Conservation (phyloP, 2,888 invertebrate genomes). For the Drosophila recens region DNA sequence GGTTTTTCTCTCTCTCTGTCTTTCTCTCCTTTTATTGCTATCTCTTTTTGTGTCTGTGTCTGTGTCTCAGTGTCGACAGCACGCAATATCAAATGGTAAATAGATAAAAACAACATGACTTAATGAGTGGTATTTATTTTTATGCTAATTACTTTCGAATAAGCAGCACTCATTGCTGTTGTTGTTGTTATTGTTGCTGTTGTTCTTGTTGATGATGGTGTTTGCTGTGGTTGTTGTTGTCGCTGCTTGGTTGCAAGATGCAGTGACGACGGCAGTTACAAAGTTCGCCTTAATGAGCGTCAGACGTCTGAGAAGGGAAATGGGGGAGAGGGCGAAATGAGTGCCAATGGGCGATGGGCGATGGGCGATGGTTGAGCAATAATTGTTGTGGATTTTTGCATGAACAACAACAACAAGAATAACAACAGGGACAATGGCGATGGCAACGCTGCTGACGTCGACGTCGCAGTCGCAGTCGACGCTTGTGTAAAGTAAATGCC, state of each 20-base stretch:
- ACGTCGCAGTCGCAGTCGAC: conserved; percentile 18
- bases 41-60: neutral
- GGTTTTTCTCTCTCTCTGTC: neutral
- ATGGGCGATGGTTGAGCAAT: conserved; percentile 46
- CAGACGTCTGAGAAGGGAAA: conserved; percentile 24
- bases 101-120: conserved; percentile 80
- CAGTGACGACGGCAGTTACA: conserved; percentile 37
- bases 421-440: conserved; percentile 13
- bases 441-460: neutral
- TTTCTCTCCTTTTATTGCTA: neutral
- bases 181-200: neutral
- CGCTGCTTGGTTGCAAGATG: conserved; percentile 40
- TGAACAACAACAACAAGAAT: conserved; percentile 15
- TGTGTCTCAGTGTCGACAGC: conserved; percentile 26
- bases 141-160: conserved; percentile 80
- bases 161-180: conserved; percentile 44
- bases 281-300: conserved; percentile 64
- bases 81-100: conserved; percentile 69
- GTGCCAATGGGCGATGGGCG: conserved; percentile 47
- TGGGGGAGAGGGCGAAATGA: neutral
- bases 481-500: conserved; percentile 73
- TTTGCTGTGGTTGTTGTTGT: conserved; percentile 1
- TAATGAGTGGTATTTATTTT: conserved; percentile 80
- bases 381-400: conserved; percentile 63
- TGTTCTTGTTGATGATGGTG: conserved; percentile 17